Evolutionary conservation across 2,113 vertebrate genomes (phyloP).

Genomic region (Salvelinus alpinus): DNA sequence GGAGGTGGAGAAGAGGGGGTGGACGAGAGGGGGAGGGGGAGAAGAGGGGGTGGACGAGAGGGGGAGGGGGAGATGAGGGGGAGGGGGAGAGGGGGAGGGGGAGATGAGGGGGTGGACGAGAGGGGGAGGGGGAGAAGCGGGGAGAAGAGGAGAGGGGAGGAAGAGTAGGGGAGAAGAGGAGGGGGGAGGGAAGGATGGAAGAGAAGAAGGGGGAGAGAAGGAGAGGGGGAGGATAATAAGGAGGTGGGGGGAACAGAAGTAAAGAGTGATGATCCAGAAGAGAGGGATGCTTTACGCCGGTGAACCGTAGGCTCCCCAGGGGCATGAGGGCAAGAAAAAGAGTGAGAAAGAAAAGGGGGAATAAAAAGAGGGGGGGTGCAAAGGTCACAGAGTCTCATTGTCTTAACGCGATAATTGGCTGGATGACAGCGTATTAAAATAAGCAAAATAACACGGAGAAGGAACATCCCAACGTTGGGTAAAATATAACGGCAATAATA

Average conservation of each 20-base stretch:
- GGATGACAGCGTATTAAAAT: not conserved
- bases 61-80: too few species aligned
- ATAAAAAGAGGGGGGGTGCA: slow-evolving; percentile 45
- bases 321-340: not conserved
- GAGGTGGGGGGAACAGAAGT: not conserved
- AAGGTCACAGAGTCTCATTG: slow-evolving; percentile 56
- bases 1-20: too few species aligned
- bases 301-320: slow-evolving; percentile 40
- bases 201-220: not conserved
- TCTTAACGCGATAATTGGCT: slow-evolving; percentile 40
- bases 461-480: not conserved
- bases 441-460: slow-evolving; percentile 8
- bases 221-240: too few species aligned
- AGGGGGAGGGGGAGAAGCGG: not conserved
- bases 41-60: too few species aligned
- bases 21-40: too few species aligned
- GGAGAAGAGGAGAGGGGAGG: too few species aligned
- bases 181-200: too few species aligned
- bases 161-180: fast-evolving
- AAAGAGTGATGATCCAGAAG: slow-evolving; percentile 16
- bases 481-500: too few species aligned
- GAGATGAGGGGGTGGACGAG: too few species aligned
- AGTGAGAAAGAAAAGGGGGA: not conserved
- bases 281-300: slow-evolving; percentile 31
- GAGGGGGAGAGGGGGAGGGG: too few species aligned